These are phyloP conservation scores for Colletes gigas DNA, from an alignment of 1,140 invertebrate species.

Conservation along the genomic window DNA sequence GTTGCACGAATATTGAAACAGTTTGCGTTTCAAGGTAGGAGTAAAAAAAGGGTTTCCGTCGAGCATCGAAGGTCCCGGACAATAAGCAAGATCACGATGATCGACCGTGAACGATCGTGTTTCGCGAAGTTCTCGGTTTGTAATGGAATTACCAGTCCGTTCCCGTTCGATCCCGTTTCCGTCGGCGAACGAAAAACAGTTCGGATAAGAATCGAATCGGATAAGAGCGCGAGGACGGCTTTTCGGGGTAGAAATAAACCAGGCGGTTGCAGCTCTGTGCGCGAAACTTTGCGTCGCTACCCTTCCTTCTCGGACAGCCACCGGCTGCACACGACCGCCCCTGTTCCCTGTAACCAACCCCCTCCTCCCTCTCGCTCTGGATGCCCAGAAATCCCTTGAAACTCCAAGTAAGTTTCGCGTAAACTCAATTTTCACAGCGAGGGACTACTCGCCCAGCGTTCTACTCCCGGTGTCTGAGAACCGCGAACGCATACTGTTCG, in stretches of 20 bases:
- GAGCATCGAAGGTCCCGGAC: too few species aligned
- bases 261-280: constrained; percentile 22
- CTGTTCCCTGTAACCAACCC: background rate
- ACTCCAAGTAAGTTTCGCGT: constrained; percentile 56
- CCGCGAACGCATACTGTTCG: constrained; percentile 49
- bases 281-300: constrained; percentile 16
- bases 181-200: constrained; percentile 11
- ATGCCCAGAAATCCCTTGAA: constrained; percentile 44
- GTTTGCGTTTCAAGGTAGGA: too few species aligned
- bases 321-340: background rate
- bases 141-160: constrained; percentile 47
- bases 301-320: background rate
- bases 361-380: background rate
- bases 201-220: constrained; percentile 49
- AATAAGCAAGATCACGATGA: constrained; percentile 18
- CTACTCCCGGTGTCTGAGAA: constrained; percentile 22
- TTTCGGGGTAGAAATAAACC: constrained; percentile 36
- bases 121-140: constrained; percentile 21
- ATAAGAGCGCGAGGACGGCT: constrained; percentile 4
- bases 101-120: constrained; percentile 24
- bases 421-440: constrained; percentile 61
- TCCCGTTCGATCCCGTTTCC: constrained; percentile 4
- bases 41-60: background rate
- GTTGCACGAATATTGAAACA: too few species aligned
- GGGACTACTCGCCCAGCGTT: constrained; percentile 32